Base-by-base conservation (phyloP, 2,113 vertebrate species). In the Lepus timidus region DNA sequence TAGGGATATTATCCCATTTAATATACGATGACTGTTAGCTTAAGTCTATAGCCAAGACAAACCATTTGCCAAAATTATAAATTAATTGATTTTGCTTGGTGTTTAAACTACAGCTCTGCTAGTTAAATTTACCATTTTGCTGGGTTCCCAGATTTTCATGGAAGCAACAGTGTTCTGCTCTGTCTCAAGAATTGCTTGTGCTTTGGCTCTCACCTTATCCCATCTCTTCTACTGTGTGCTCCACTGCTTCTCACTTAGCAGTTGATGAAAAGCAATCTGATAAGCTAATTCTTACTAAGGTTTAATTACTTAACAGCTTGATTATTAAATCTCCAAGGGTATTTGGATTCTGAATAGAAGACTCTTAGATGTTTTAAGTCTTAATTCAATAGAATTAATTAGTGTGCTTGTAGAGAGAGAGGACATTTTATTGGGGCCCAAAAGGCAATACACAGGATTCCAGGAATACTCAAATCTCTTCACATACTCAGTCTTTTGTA, bases 281-380 rank as follows among this genome's bases (percentile, higher is more conserved):
- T 97, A 95, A 97, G 94, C 90, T 91, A 96, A 92, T 95, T 95
- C 92, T 96, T 96, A 85, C 82, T 88, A 95, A 97, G 85, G 85
- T 97, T 97, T 97, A 96, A 97, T 97, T 96, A 97, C 95, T 83
- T 97, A 97, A 96, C 92, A 96, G 94, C 97, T 92, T 95, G 94
- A 97, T 97, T 97, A 95, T 96, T 96, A 92, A 97, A 96, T 96
- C 97, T 97, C 92, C 88, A 97, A 96, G 94, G 94, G 90, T 95
- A 95, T 96, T 96, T 96, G 88, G 81, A 97, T 95, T 97, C 94
- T 96, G 94, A 97, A 97, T 74, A 95, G 95, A 97, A 68, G 73
- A 92, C 58, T 96, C 75, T 58, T 75, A 55, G 79, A 95, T 96
- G 79, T 85, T 94, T 90, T 94, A 94, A 95, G 68, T 94, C 88